phyloP scores from a whole-genome alignment of 2,797 vertebrate species.

The Vespertilio murinus region DNA sequence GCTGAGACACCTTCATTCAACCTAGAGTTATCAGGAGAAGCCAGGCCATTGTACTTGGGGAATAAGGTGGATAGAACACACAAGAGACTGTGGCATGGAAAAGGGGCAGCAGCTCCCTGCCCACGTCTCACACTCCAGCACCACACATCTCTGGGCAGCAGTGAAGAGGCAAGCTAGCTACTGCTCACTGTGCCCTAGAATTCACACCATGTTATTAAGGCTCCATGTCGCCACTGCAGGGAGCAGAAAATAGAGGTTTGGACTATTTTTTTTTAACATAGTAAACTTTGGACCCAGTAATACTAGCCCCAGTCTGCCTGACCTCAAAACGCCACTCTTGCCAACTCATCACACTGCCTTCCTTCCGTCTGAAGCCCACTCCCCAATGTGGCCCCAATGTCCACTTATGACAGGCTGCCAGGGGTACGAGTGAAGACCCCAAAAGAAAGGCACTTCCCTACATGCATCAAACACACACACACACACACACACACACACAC shows the following conservation, averaged over 20 bases:
- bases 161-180: background rate
- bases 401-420: background rate
- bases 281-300: background rate
- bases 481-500: too few relatives aligned
- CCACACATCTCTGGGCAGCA: fast-evolving
- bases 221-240: background rate
- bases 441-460: background rate
- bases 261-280: background rate
- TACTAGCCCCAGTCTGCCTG: background rate
- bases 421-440: background rate
- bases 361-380: background rate
- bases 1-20: background rate
- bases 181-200: fast-evolving
- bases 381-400: fast-evolving
- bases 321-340: background rate
- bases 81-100: background rate
- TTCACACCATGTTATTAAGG: fast-evolving
- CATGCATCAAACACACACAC: background rate
- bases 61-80: background rate
- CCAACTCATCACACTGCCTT: background rate
- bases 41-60: background rate
- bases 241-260: background rate
- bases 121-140: fast-evolving
- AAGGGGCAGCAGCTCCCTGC: background rate
- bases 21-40: background rate